phyloP scores from a whole-genome alignment of 1,140 invertebrate species.

The Sinella curviseta region DNA sequence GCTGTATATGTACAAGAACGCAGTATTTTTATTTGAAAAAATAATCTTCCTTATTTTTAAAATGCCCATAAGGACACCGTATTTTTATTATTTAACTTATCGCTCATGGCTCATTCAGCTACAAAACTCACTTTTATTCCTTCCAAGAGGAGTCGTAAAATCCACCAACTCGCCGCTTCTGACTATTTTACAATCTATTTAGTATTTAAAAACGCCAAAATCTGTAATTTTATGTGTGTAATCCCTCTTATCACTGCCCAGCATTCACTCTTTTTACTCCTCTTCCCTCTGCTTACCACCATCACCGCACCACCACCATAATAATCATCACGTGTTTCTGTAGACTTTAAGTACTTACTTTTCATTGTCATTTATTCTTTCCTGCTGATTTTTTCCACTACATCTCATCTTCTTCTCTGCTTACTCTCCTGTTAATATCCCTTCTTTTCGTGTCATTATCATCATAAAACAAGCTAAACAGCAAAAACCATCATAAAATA shows the following conservation, averaged over 20 bases:
- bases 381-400: background rate
- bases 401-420: background rate
- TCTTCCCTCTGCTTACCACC: background rate
- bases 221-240: constrained; percentile 5
- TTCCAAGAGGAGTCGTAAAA: background rate
- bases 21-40: background rate
- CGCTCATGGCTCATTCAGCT: background rate
- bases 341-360: background rate
- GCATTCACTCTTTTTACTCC: background rate
- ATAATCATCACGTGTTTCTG: background rate
- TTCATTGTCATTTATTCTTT: background rate
- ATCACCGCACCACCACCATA: background rate
- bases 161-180: background rate
- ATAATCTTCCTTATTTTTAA: background rate
- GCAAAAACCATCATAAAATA: background rate
- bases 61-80: background rate
- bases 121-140: background rate
- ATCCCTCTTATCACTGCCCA: background rate
- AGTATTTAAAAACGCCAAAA: background rate
- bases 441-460: background rate
- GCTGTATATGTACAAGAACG: no score
- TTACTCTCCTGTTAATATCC: background rate
- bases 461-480: background rate
- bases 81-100: background rate
- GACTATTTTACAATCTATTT: background rate